phyloP scores from a whole-genome alignment of 2,888 invertebrate species.

The Morpho achilles region DNA sequence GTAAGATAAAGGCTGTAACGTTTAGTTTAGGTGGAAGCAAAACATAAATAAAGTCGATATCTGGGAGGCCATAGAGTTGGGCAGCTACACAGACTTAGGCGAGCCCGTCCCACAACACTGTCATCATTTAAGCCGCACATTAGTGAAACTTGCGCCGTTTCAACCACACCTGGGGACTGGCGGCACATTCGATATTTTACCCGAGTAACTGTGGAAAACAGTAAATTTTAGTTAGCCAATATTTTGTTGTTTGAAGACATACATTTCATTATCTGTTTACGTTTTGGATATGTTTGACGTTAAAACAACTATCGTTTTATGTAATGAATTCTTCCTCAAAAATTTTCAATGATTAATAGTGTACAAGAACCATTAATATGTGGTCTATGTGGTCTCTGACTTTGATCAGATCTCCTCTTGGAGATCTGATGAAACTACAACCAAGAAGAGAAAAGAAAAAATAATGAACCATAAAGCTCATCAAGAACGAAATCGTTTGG shows the following conservation, averaged over 20 bases:
- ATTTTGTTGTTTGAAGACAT: constrained; percentile 24
- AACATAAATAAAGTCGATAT: constrained; percentile 32
- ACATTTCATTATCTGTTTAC: constrained; percentile 24
- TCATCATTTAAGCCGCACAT: constrained; percentile 76
- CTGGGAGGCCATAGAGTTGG: constrained; percentile 26
- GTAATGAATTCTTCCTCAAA: no score
- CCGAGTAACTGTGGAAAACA: constrained; percentile 52
- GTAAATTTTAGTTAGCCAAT: constrained; percentile 49
- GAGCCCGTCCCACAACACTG: constrained; percentile 56
- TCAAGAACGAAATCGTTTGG: no score
- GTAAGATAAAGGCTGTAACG: constrained; percentile 23
- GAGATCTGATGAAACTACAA: no score
- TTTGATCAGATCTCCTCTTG: no score
- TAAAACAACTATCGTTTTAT: no score
- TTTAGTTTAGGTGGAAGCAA: constrained; percentile 21
- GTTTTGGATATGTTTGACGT: constrained; percentile 21
- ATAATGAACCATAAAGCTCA: no score
- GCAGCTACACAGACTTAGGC: constrained; percentile 37
- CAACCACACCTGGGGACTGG: constrained; percentile 64
- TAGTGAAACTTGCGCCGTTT: constrained; percentile 73
- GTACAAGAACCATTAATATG: no score
- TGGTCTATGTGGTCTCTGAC: no score
- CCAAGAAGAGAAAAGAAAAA: no score
- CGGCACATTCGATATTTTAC: constrained; percentile 63
- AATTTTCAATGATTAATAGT: no score